phyloP scores from a whole-genome alignment of 2,797 vertebrate species.

The Merluccius polli region DNA sequence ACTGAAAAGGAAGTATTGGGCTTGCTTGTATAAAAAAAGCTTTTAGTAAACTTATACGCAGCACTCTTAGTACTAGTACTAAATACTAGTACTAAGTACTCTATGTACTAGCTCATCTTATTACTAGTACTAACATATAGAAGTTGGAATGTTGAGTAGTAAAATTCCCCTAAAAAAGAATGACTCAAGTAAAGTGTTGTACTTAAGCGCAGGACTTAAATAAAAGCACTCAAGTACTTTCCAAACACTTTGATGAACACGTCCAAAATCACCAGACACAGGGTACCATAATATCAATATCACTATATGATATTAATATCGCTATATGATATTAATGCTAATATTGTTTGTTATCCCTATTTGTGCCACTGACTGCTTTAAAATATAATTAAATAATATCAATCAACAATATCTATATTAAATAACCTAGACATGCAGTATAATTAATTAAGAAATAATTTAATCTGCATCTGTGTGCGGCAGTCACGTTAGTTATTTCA shows the following conservation, averaged over 20 bases:
- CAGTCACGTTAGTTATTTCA: conserved; percentile 4
- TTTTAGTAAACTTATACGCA: neutral
- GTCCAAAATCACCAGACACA: neutral
- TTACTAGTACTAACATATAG: neutral
- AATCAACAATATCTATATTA: conserved; percentile 59
- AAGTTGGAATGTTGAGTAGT: neutral
- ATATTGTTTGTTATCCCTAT: conserved; percentile 23
- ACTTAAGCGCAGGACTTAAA: neutral
- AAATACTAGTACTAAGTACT: neutral
- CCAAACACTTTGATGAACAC: neutral
- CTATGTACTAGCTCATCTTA: too few relatives aligned
- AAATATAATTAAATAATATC: conserved; percentile 56
- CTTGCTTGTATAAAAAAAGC: neutral
- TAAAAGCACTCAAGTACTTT: neutral
- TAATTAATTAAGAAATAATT: conserved; percentile 69
- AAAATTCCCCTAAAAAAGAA: neutral
- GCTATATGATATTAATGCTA: neutral
- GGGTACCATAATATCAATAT: conserved; percentile 18
- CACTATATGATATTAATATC: neutral
- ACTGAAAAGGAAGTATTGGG: neutral
- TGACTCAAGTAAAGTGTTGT: neutral
- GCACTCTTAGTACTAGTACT: neutral
- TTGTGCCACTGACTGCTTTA: conserved; percentile 38
- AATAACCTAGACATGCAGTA: conserved; percentile 72
- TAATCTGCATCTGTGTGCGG: conserved; percentile 55